A percentile compares a stretch with the other conserved stretches of the same genome.
Conservation (phyloP, 1,140 invertebrate genomes). For the Drosophila ironensis region DNA sequence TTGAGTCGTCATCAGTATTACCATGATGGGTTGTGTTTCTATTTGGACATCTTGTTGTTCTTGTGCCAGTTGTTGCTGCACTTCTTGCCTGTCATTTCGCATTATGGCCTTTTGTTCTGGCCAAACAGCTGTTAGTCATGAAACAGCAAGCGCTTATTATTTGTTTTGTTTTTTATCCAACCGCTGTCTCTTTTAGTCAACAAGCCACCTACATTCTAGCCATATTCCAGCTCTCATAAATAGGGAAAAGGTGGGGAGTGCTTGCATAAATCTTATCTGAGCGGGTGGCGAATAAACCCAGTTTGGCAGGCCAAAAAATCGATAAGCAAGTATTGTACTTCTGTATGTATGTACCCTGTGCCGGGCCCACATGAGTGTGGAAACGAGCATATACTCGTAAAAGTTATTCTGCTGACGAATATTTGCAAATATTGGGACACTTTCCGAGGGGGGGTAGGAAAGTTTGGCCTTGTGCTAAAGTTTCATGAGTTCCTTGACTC, state of each 20-base stretch:
- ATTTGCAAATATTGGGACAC: slow-evolving; percentile 20
- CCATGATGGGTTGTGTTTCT: slow-evolving; percentile 19
- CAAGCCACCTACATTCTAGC: slow-evolving; percentile 6
- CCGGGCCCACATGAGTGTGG: background rate
- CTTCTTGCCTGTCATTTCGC: slow-evolving; percentile 51
- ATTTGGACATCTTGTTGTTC: background rate
- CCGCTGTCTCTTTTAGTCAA: background rate
- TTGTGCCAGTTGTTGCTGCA: slow-evolving; percentile 26
- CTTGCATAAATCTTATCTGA: slow-evolving; percentile 32
- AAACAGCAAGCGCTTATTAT: slow-evolving; percentile 35
- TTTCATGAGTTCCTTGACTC: slow-evolving; percentile 31
- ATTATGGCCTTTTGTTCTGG: slow-evolving; percentile 59
- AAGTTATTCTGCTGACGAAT: slow-evolving; percentile 12
- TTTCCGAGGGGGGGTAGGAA: slow-evolving; percentile 10
- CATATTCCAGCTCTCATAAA: slow-evolving; percentile 5
- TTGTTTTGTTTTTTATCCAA: slow-evolving; percentile 14
- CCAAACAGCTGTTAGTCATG: slow-evolving; percentile 69
- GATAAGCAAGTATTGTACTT: slow-evolving; percentile 23
- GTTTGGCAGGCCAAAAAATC: slow-evolving; percentile 40
- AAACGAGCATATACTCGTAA: too few species aligned
- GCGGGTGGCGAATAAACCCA: slow-evolving; percentile 14
- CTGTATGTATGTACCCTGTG: background rate
- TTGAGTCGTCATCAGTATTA: slow-evolving; percentile 58
- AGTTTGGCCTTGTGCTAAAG: slow-evolving; percentile 11
- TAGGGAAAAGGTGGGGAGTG: too few species aligned